Evolutionary conservation across 2,888 invertebrate species (phyloP).

Genomic region (Chaitophorus viminalis): DNA sequence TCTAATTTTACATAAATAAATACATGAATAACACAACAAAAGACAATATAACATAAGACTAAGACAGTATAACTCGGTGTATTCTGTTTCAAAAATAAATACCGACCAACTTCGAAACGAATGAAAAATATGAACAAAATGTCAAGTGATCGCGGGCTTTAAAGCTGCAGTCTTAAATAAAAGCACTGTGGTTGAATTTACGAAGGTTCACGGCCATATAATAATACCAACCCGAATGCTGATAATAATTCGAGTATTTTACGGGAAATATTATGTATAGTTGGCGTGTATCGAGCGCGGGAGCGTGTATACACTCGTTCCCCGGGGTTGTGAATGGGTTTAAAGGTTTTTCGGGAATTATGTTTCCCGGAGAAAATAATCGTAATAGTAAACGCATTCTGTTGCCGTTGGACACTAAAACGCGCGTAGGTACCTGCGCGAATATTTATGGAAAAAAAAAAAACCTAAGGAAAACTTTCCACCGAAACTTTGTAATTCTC

Average conservation of each 20-base stretch:
- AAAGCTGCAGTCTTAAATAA: neutral
- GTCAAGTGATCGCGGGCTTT: neutral
- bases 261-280: neutral
- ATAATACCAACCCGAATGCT: neutral
- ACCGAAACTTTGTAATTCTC: slow-evolving; percentile 38
- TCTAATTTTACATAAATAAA: too few species aligned
- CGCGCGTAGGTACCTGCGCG: neutral
- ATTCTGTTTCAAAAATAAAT: neutral
- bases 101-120: neutral
- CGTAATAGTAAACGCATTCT: slow-evolving; percentile 27
- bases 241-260: slow-evolving; percentile 8
- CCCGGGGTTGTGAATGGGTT: neutral
- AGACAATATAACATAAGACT: too few species aligned
- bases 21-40: too few species aligned
- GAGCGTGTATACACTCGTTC: neutral
- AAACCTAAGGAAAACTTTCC: slow-evolving; percentile 18
- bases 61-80: too few species aligned
- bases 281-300: neutral
- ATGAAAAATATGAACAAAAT: neutral
- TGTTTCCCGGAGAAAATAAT: slow-evolving; percentile 28
- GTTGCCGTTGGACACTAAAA: neutral
- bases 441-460: slow-evolving; percentile 30
- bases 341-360: slow-evolving; percentile 11
- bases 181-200: neutral
- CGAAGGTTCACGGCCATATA: neutral